A percentile compares a stretch with the other conserved stretches of the same genome.
These are phyloP conservation scores for Drosophila helvetica DNA, from an alignment of 2,888 invertebrate species.

Conservation along the genomic window DNA sequence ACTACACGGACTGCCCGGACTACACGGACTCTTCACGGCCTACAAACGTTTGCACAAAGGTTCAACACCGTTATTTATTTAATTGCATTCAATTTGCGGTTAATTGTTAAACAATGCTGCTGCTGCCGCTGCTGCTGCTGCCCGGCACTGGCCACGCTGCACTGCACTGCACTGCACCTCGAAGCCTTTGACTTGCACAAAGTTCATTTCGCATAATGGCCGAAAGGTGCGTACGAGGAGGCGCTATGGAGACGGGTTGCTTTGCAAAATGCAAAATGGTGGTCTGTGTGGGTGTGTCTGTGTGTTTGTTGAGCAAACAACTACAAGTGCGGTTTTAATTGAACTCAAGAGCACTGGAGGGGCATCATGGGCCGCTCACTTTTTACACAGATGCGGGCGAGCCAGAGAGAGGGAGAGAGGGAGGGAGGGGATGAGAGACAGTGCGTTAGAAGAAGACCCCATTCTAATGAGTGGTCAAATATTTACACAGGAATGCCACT, in stretches of 20 bases:
- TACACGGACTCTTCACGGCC: slow-evolving; percentile 45
- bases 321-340: slow-evolving; percentile 78
- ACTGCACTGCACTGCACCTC: slow-evolving; percentile 5
- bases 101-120: slow-evolving; percentile 79
- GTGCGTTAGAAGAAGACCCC: background rate
- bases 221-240: slow-evolving; percentile 17
- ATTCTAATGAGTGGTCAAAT: slow-evolving; percentile 56
- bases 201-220: slow-evolving; percentile 39
- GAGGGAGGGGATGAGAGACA: background rate
- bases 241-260: slow-evolving; percentile 4
- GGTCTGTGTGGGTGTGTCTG: slow-evolving; percentile 54
- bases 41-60: slow-evolving; percentile 76
- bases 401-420: slow-evolving; percentile 35
- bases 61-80: slow-evolving; percentile 81
- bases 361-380: slow-evolving; percentile 5
- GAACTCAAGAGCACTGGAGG: slow-evolving; percentile 63
- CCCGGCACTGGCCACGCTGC: slow-evolving; percentile 45
- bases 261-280: background rate
- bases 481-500: slow-evolving; percentile 46
- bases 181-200: slow-evolving; percentile 38
- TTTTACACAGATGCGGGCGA: slow-evolving; percentile 49
- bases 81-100: slow-evolving; percentile 81
- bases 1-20: slow-evolving; percentile 18
- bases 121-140: slow-evolving; percentile 28
- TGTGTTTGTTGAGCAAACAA: slow-evolving; percentile 76